Percentiles rank a stretch among this genome's conserved stretches.
phyloP scores from a whole-genome alignment of 2,888 invertebrate genomes.

The Trichopoda pennipes region DNA sequence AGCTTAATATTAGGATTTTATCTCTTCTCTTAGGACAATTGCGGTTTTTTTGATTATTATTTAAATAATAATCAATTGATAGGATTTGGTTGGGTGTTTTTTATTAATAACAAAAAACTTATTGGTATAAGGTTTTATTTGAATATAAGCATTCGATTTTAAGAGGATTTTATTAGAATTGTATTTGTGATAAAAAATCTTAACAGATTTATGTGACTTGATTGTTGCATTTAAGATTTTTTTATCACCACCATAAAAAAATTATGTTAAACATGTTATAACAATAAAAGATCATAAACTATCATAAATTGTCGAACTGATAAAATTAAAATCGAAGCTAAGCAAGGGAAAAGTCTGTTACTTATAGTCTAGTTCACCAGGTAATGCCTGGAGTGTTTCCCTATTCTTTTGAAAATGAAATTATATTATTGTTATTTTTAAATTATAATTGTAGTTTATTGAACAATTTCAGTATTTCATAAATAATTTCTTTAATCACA shows the following conservation, averaged over 20 bases:
- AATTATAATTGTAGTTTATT: no score
- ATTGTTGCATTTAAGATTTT: conserved; percentile 43
- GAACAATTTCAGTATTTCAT: no score
- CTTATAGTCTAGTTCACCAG: no score
- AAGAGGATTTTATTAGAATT: conserved; percentile 61
- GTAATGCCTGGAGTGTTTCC: no score
- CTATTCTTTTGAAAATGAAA: no score
- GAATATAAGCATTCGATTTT: conserved; percentile 53
- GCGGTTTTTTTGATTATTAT: conserved; percentile 12
- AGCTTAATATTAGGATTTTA: conserved; percentile 9
- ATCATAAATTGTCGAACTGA: no score
- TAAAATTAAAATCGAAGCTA: no score
- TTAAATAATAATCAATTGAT: conserved; percentile 54
- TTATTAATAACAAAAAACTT: conserved; percentile 40
- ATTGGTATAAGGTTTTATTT: conserved; percentile 46
- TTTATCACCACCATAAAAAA: conserved; percentile 10
- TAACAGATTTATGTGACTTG: conserved; percentile 48
- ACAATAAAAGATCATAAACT: not conserved
- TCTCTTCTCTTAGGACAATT: not conserved
- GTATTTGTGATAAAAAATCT: conserved; percentile 35
- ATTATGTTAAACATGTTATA: conserved; percentile 26
- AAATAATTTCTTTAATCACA: no score
- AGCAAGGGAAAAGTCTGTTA: no score
- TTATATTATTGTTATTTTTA: no score
- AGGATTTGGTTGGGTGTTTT: conserved; percentile 41